Evolutionary conservation across 2,888 invertebrate genomes (phyloP).

Genomic region (Epiblema foenella): DNA sequence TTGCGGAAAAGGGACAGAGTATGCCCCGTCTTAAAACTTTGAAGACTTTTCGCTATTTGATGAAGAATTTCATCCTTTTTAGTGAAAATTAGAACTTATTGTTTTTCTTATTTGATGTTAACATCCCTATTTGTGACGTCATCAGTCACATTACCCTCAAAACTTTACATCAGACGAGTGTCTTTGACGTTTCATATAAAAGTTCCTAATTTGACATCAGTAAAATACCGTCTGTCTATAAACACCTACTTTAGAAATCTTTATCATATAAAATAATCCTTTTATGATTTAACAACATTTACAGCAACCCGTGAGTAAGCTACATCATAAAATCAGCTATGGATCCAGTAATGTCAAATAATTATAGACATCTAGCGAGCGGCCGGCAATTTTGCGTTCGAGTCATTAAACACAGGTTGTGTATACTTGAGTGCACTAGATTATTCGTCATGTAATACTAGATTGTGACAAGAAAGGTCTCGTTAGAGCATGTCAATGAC

Average conservation of each 20-base stretch:
- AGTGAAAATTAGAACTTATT: too few relatives aligned
- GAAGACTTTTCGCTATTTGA: too few relatives aligned
- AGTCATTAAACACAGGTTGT: conserved; percentile 33
- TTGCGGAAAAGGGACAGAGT: too few relatives aligned
- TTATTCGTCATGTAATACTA: conserved; percentile 21
- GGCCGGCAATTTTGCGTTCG: conserved; percentile 30
- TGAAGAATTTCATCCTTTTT: too few relatives aligned
- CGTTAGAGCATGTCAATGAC: conserved; percentile 22
- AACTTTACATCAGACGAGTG: too few relatives aligned
- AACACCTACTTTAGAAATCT: background rate
- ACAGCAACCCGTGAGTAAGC: conserved; percentile 6
- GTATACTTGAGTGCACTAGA: conserved; percentile 32
- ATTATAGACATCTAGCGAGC: conserved; percentile 32
- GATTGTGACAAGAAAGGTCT: conserved; percentile 24
- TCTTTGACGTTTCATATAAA: too few relatives aligned
- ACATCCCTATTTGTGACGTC: too few relatives aligned
- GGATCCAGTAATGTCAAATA: conserved; percentile 39
- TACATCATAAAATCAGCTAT: conserved; percentile 33
- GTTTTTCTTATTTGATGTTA: too few relatives aligned
- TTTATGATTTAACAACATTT: background rate
- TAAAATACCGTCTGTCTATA: too few relatives aligned
- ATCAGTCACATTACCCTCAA: too few relatives aligned
- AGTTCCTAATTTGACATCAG: too few relatives aligned
- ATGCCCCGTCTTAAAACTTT: too few relatives aligned
- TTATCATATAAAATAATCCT: background rate